Evolutionary conservation across 2,888 invertebrate species (phyloP), one percentile per base, ranked within the genome.

Genomic region (Acronicta alni): DNA sequence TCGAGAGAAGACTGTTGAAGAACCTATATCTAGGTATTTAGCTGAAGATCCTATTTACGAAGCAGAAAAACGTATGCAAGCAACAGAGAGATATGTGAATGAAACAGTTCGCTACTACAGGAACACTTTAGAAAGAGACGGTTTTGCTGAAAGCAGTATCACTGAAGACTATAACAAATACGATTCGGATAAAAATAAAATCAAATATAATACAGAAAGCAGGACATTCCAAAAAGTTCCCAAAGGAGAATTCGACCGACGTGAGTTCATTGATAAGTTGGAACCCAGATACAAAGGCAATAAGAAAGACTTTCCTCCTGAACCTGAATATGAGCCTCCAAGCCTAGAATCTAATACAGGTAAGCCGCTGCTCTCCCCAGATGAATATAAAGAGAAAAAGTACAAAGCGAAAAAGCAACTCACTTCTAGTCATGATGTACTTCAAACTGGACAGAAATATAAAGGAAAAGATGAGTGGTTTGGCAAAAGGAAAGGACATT

Each of bases 291-390:
- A 87, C 60, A 87, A 83, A 70, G 83, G 84, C 35, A 79, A 86
- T 73, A 80, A 88, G 75, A 87, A 89, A 83, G 72, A 88, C 59
- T 93, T 94, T 77, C 90, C 95, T 74, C 90, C 94, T 20, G 87
- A 95, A 79, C 88, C 94, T 15, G 95, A 95, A 74, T 95, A 94
- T 67, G 96, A 96, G 81, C 96, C 96, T 32, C 96, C 96, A 71
- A 96, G 96, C 77, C 92, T 96, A 51, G 96, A 96, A 79, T 96
- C 91, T 0, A 96, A 86, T 43, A 81, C 84, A 23, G 86, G 85
- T 53, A 94, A 95, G 51, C 96, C 95, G 63, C 95, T 96, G 67
- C 94, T 95, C 6, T 95, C 96, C 15, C 96, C 96, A 3, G 95
- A 96, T 75, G 95, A 95, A 72, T 91, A 95, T 69, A 95, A 95